A percentile compares a stretch with the other conserved stretches of the same genome.
phyloP scores from a whole-genome alignment of 2,113 vertebrate species.

The Suncus etruscus region DNA sequence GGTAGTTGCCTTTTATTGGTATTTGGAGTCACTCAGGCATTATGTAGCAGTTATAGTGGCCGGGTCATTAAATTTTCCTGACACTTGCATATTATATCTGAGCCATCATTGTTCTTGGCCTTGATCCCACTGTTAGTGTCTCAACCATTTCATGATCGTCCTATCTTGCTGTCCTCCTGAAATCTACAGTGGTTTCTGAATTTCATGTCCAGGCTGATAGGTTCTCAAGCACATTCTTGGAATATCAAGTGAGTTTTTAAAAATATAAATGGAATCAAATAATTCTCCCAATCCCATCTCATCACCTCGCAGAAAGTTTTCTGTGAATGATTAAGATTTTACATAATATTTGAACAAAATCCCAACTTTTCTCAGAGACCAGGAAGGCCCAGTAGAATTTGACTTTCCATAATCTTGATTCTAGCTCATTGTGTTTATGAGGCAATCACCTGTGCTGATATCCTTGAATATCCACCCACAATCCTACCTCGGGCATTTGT shows the following conservation, averaged over 20 bases:
- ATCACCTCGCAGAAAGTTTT: background rate
- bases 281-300: background rate
- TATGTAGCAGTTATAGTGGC: background rate
- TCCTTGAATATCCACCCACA: too few relatives aligned
- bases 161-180: background rate
- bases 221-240: slow-evolving; percentile 40
- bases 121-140: background rate
- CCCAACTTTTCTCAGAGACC: background rate
- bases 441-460: background rate
- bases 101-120: background rate
- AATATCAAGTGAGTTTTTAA: background rate
- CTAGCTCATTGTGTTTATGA: background rate
- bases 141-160: background rate
- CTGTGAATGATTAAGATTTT: background rate
- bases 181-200: background rate
- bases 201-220: background rate
- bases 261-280: background rate
- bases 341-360: background rate
- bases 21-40: background rate
- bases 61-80: background rate
- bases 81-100: background rate
- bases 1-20: background rate
- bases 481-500: background rate
- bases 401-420: background rate
- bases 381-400: too few relatives aligned